Evolutionary conservation across 2,888 invertebrate species (phyloP), one percentile per base, ranked within the genome.

Genomic region (Cheilosia vernalis): DNA sequence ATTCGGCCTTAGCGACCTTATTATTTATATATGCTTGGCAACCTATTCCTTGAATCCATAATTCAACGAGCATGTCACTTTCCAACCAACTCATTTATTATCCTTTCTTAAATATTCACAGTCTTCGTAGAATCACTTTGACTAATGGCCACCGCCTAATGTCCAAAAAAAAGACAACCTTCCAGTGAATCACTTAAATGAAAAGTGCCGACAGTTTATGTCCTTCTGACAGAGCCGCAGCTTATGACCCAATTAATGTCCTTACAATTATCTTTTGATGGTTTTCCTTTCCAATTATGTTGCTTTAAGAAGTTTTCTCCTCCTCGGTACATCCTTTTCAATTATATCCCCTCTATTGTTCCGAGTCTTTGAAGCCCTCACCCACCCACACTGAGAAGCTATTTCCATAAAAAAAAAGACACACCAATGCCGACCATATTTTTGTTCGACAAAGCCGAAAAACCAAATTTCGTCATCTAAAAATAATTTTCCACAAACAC

Each of bases 261-360:
- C 53, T 53, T 56, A 53, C 53, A 42, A 60, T 66, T 76, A 76
- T 66, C 53, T 49, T 67, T 60, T 66, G 37, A 74, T 64, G 64
- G 49, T 19, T 42, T 37, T 33, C 24, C 17, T 19, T 5, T 10
- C 5, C 9, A 19, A 30, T 55, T 42, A 30, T 19, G 42, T 55
- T 17, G 21, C 42, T 21, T 64, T 37, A 2, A 3, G 2, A 15
- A 33, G 2, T 33, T 9, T 33, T 19, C 10, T 5, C 58, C 24
- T 33, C 2, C 19, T n/a, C 15, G 15, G 24, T 15, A 58, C 40
- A 66, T 66, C 37, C 56, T 74, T 58, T 74, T 74, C 56, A 74
- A 66, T 74, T 66, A 66, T 64, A 13, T 37, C 61, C 19, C 42
- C 56, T 10, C 19, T 51, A 42, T 51, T 51, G 42, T 47, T 27